phyloP scores from a whole-genome alignment of 1,140 invertebrate species.

The Sitodiplosis mosellana region DNA sequence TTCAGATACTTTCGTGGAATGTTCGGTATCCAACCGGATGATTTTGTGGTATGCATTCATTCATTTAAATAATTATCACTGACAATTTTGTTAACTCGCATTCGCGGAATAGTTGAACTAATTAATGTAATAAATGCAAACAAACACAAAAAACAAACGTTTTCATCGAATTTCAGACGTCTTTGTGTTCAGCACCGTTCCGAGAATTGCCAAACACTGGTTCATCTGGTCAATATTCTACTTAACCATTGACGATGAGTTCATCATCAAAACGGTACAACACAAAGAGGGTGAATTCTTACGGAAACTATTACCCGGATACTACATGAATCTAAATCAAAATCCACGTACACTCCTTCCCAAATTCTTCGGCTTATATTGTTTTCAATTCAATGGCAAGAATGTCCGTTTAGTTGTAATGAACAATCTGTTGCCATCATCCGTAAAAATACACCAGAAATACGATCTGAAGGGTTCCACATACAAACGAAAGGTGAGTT shows the following conservation, averaged over 20 bases:
- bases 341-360: conserved; percentile 96
- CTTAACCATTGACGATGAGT: no score
- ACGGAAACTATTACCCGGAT: no score
- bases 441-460: conserved; percentile 91
- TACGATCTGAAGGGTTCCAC: conserved; percentile 99
- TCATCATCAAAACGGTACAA: no score
- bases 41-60: conserved; percentile 74
- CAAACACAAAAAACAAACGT: no score
- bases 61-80: neutral
- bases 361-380: conserved; percentile 99
- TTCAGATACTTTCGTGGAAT: no score
- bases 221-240: conserved; percentile 99
- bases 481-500: conserved; percentile 87
- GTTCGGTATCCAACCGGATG: no score
- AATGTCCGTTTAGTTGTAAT: no score
- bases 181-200: conserved; percentile 84
- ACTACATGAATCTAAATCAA: conserved; percentile 70
- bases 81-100: neutral
- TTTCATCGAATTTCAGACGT: conserved; percentile 69
- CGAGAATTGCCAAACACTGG: conserved; percentile 95
- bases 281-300: no score
- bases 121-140: no score
- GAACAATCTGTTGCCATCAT: no score
- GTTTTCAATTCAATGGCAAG: conserved; percentile 98
- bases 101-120: neutral